Conservation (phyloP, 2,888 invertebrate species). For the Hypomecis atomaria region DNA sequence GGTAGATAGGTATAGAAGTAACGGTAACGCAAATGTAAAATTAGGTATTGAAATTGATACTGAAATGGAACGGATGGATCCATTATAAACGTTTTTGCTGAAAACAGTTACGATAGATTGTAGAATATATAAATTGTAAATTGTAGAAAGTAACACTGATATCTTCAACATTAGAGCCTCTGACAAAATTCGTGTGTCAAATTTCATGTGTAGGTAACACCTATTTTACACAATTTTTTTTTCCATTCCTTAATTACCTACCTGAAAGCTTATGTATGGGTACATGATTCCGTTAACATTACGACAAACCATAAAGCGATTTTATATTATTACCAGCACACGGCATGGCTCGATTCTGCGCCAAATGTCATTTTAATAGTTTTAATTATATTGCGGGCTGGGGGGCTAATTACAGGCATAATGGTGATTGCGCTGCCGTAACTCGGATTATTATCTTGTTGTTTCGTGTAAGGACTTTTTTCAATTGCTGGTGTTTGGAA, state of each 20-base stretch:
- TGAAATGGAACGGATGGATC: not conserved
- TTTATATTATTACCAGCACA: constrained; percentile 57
- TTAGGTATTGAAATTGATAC: not conserved
- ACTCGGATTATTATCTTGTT: constrained; percentile 44
- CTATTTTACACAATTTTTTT: not conserved
- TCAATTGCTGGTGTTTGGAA: constrained; percentile 39
- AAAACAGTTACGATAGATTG: too few relatives aligned
- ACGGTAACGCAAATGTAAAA: not conserved
- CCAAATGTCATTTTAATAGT: constrained; percentile 81
- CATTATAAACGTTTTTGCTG: not conserved
- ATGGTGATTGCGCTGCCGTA: constrained; percentile 52
- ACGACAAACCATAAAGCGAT: constrained; percentile 62
- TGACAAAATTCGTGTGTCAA: not conserved
- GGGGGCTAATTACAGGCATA: constrained; percentile 60
- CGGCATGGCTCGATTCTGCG: constrained; percentile 57
- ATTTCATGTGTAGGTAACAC: too few relatives aligned
- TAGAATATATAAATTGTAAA: too few relatives aligned
- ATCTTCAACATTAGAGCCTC: not conserved
- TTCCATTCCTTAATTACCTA: constrained; percentile 46
- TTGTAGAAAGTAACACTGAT: too few relatives aligned
- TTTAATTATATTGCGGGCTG: constrained; percentile 68
- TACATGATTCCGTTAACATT: constrained; percentile 59
- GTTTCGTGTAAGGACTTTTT: constrained; percentile 44
- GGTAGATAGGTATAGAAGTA: not conserved
- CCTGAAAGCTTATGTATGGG: constrained; percentile 42